Evolutionary conservation across 1,140 invertebrate genomes (phyloP), one percentile per base, ranked within the genome.

Genomic region (Tetragnatha versicolor): DNA sequence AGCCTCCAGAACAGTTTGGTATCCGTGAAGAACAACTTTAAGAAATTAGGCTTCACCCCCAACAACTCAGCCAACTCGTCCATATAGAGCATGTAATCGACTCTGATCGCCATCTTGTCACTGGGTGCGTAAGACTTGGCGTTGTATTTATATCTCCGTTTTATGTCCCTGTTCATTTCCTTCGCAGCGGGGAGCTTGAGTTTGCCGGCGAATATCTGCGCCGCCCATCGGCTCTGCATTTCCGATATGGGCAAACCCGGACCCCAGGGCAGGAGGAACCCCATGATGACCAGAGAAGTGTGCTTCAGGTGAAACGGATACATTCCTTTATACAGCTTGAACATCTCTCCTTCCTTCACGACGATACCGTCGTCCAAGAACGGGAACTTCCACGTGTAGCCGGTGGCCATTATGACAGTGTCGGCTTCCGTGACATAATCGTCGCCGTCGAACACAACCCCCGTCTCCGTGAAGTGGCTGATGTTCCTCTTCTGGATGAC

Each of bases 211-310:
- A 83, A 73, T 12, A 82, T 6, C 27, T 69, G 39, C 2, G 75
- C 69, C 22, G 60, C 81, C 65, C 72, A 83, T 51, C 82, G 70
- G 12, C 27, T n/a, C 31, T 83, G 82, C 29, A 89, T 85, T 82
- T 89, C 88, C 6, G 86, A 83, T 35, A 89, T 85, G 9, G 88
- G 88, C 73, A 88, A 85, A 22, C 89, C 83, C 42, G 86, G 83
- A 45, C 88, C 88, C 42, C 88, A 81, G 47, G 88, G 86, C 80
- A 89, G 88, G 53, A 88, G 81, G 37, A 87, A 85, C 0, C 89
- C 89, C 53, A 89, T 88, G 6, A 89, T 81, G 17, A 85, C 85
- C 35, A 89, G 63, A 0, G 85, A 86, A 68, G 78, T 10, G 70
- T 84, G 84, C 14, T 65, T 69, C 22, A 45, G 22, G n/a, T 80